A percentile compares a stretch with the other conserved stretches of the same genome.
Conservation (phyloP, 2,113 vertebrate genomes). For the Tinamus guttatus region DNA sequence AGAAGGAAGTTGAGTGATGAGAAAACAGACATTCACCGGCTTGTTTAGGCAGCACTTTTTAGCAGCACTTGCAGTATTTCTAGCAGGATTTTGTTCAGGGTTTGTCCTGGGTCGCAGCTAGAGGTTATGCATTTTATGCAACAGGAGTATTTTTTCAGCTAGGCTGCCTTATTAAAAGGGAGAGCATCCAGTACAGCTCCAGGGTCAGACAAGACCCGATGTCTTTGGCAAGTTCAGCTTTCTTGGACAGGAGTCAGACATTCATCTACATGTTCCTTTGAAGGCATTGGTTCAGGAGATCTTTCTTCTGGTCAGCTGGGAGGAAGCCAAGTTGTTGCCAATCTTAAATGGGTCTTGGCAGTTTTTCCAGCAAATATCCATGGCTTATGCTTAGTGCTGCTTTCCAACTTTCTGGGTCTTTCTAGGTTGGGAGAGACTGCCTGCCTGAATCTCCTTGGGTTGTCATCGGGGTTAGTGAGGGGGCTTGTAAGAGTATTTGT, state of each 20-base stretch:
- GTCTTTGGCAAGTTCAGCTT: constrained; percentile 3
- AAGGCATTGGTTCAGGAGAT: constrained; percentile 39
- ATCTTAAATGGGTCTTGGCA: constrained; percentile 16
- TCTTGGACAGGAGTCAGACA: constrained; percentile 16
- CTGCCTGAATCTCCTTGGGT: background rate
- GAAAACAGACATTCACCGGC: constrained; percentile 49
- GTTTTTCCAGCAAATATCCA: background rate
- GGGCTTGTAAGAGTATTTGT: background rate
- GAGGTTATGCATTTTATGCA: background rate
- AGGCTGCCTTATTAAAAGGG: background rate
- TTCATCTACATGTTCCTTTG: background rate
- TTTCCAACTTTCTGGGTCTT: constrained; percentile 14
- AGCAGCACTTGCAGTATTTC: constrained; percentile 26
- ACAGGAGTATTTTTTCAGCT: background rate
- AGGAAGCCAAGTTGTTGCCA: background rate
- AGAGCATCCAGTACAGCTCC: background rate
- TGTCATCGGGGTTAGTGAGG: background rate
- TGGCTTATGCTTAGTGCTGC: background rate
- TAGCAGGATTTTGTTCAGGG: background rate
- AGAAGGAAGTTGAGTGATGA: constrained; percentile 59
- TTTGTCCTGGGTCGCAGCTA: constrained; percentile 7
- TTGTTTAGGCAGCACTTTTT: constrained; percentile 41
- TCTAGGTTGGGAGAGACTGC: background rate
- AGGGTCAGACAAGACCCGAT: constrained; percentile 17
- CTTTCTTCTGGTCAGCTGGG: constrained; percentile 40